A percentile compares a stretch with the other conserved stretches of the same genome.
Evolutionary conservation across 2,113 vertebrate genomes (phyloP).

Genomic region (Micronycteris hirsuta): DNA sequence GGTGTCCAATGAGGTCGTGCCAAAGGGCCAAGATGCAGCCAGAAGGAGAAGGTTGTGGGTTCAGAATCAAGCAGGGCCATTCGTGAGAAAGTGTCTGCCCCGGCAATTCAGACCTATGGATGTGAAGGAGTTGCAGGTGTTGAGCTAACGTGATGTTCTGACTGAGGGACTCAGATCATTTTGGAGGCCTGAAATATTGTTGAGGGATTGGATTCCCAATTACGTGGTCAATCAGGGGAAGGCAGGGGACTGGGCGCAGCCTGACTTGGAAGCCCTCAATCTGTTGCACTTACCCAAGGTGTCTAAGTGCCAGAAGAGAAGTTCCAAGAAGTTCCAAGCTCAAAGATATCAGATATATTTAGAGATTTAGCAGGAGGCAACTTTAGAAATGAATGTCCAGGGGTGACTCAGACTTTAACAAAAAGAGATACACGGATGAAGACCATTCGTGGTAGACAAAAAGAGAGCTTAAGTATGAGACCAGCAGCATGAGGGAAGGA

Average conservation of each 20-base stretch:
- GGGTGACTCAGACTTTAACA: neutral
- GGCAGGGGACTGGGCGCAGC: rapidly evolving
- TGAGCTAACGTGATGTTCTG: neutral
- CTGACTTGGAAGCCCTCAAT: neutral
- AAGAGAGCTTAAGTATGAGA: neutral
- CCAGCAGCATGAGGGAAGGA: neutral
- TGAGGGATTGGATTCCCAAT: neutral
- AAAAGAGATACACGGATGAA: neutral
- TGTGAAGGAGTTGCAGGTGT: neutral
- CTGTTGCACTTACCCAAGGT: neutral
- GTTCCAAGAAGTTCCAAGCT: neutral
- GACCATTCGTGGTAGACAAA: neutral
- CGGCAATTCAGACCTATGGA: neutral
- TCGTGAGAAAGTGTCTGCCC: neutral
- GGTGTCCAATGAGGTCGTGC: neutral
- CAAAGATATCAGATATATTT: neutral
- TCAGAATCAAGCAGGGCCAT: neutral
- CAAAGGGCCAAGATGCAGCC: neutral
- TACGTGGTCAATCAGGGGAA: neutral
- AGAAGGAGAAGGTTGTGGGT: neutral
- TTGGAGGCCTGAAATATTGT: neutral
- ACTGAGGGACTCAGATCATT: neutral
- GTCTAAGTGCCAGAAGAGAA: neutral
- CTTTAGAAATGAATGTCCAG: neutral
- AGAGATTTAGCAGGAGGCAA: neutral